phyloP scores from a whole-genome alignment of 2,797 vertebrate species.

The Rhinogobio ventralis region DNA sequence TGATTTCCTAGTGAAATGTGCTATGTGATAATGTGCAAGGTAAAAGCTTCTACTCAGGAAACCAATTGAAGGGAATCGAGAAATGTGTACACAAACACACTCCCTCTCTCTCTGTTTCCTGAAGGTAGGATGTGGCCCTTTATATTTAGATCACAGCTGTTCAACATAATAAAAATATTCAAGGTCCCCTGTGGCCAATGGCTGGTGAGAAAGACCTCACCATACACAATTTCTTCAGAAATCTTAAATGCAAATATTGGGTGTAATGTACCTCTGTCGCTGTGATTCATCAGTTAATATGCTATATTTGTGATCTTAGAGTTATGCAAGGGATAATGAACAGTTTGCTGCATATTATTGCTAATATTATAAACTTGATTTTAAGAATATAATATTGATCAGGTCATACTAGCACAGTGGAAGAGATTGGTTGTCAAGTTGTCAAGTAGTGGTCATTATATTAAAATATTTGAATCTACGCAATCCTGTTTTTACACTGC shows the following conservation, averaged over 20 bases:
- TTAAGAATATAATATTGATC: too few species aligned
- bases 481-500: background rate
- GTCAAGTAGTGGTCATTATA: background rate
- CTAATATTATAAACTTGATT: too few species aligned
- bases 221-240: conserved; percentile 19
- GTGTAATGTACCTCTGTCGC: background rate
- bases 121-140: conserved; percentile 71
- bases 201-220: conserved; percentile 51
- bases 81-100: conserved; percentile 33
- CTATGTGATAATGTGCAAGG: background rate
- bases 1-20: background rate
- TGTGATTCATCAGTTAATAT: background rate
- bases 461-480: background rate
- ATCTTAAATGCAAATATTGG: background rate
- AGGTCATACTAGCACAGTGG: background rate
- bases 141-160: conserved; percentile 83
- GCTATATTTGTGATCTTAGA: background rate
- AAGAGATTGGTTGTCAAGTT: background rate
- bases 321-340: background rate
- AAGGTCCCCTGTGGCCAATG: conserved; percentile 64
- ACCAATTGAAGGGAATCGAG: conserved; percentile 57
- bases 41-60: conserved; percentile 65
- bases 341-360: background rate
- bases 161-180: conserved; percentile 70
- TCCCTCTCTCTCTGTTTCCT: conserved; percentile 73